These are phyloP conservation scores for Meiosimyza platycephala DNA, from an alignment of 2,888 invertebrate species.

Conservation along the genomic window DNA sequence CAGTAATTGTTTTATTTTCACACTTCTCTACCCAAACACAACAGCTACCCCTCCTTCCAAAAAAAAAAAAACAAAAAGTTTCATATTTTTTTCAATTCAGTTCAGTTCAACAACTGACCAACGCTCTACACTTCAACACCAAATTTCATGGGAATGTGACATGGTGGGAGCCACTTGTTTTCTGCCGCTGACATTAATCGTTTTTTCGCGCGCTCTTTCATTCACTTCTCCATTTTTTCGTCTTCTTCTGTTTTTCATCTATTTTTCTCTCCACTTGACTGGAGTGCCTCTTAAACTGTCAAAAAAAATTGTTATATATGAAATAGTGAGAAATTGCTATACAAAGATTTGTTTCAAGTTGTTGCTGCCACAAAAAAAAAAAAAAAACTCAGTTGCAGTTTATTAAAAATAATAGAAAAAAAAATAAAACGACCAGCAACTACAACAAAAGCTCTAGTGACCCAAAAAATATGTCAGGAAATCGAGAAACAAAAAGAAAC, in stretches of 20 bases:
- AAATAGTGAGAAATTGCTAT: too few relatives aligned
- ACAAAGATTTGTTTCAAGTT: not conserved
- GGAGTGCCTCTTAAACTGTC: constrained; percentile 7
- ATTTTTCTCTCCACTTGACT: not conserved
- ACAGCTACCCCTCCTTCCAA: too few relatives aligned
- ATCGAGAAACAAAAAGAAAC: not conserved
- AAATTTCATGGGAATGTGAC: too few relatives aligned
- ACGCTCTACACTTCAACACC: too few relatives aligned
- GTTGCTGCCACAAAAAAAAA: not conserved
- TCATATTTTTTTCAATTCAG: too few relatives aligned
- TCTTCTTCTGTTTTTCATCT: not conserved
- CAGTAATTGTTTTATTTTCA: too few relatives aligned
- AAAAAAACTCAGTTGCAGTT: not conserved
- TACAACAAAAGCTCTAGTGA: not conserved
- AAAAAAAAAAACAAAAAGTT: too few relatives aligned
- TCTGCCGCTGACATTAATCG: not conserved
- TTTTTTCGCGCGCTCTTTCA: not conserved
- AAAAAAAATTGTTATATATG: constrained; percentile 5
- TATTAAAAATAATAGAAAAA: not conserved
- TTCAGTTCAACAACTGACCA: too few relatives aligned
- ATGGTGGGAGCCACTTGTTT: not conserved
- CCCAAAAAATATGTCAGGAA: not conserved
- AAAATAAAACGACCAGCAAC: not conserved
- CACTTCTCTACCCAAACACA: too few relatives aligned
- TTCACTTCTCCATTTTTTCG: not conserved